A percentile compares a stretch with the other conserved stretches of the same genome.
These are phyloP conservation scores for Montipora capricornis DNA, from an alignment of 64 coral and sea anemone species.

Conservation along the genomic window DNA sequence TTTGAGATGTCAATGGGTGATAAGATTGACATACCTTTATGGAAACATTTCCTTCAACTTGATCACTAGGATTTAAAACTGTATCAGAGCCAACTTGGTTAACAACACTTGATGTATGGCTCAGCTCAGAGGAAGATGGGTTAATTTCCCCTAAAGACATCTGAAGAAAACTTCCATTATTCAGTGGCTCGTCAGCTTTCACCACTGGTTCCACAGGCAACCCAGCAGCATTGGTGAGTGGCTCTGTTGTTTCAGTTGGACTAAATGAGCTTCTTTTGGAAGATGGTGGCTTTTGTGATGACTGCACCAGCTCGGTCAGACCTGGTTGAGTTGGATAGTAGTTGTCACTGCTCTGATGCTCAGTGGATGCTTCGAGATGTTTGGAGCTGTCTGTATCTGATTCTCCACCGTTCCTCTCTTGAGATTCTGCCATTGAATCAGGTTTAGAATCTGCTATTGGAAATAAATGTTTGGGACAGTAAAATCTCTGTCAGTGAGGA, in stretches of 20 bases:
- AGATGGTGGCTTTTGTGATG: background rate
- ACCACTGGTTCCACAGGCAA: background rate
- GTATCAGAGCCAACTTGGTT: background rate
- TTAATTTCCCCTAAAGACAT: conserved; percentile 19
- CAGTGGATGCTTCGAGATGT: background rate
- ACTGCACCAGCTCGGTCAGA: background rate
- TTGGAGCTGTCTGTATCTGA: background rate
- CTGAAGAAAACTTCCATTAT: conserved; percentile 12
- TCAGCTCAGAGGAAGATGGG: background rate
- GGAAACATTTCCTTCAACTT: background rate
- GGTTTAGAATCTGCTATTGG: background rate
- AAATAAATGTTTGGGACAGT: background rate
- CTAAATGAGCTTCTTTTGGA: background rate
- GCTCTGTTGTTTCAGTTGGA: background rate
- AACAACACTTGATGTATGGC: background rate
- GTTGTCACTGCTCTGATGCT: background rate
- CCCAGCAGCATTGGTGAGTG: background rate
- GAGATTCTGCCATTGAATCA: background rate
- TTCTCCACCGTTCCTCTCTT: background rate
- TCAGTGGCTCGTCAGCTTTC: background rate
- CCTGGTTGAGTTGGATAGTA: background rate
- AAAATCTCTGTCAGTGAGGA: too few relatives aligned
- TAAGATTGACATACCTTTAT: background rate
- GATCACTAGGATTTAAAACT: background rate
- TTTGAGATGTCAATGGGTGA: background rate